These are phyloP conservation scores for Saiga tatarica DNA, from an alignment of 2,113 vertebrate species.

Conservation along the genomic window DNA sequence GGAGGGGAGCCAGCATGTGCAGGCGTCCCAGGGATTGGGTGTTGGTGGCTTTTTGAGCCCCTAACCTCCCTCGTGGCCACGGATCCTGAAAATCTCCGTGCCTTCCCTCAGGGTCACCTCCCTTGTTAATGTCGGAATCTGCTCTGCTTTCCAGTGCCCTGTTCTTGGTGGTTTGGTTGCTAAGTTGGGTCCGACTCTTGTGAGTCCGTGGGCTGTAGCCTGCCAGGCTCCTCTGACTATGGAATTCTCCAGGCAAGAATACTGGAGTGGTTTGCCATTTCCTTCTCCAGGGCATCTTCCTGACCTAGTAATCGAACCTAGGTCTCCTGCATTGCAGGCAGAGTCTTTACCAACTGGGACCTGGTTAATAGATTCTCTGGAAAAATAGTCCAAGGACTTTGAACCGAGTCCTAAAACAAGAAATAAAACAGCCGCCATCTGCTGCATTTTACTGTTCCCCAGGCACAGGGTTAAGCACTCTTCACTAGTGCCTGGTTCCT, in stretches of 20 bases:
- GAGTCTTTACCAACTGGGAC: not conserved
- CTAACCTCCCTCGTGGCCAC: not conserved
- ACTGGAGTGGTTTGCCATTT: not conserved
- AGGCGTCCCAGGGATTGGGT: fast-evolving
- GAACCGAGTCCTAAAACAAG: not conserved
- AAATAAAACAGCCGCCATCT: not conserved
- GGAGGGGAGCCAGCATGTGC: not conserved
- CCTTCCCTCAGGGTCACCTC: not conserved
- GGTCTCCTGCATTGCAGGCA: not conserved
- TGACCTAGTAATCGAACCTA: not conserved
- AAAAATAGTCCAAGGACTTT: not conserved
- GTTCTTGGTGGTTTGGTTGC: not conserved
- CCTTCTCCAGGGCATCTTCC: not conserved
- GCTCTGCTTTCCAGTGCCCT: not conserved
- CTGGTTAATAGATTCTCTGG: not conserved
- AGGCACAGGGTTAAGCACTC: not conserved
- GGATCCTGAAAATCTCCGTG: not conserved
- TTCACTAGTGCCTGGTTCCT: fast-evolving
- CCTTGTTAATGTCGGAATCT: not conserved
- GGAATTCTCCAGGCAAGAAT: not conserved
- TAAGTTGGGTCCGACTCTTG: not conserved
- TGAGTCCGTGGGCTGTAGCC: not conserved
- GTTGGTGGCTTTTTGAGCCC: not conserved
- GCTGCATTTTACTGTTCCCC: not conserved
- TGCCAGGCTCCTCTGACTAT: not conserved